Evolutionary conservation across 1,140 invertebrate genomes (phyloP).

Genomic region (Drosophila triauraria): DNA sequence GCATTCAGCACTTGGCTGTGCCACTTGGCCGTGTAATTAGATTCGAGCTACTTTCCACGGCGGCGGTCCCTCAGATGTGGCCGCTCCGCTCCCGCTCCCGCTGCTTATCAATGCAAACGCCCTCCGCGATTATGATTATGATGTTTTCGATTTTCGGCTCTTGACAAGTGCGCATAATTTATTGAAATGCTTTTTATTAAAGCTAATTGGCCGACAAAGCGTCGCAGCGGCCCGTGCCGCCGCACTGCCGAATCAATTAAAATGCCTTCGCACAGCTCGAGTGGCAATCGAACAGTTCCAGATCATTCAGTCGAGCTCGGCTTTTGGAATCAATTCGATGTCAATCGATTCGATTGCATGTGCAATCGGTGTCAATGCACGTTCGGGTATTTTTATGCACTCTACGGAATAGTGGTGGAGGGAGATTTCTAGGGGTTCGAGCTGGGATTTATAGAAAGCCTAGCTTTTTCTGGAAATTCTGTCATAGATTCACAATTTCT

Average conservation of each 20-base stretch:
- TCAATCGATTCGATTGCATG: conserved; percentile 42
- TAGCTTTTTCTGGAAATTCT: too few species aligned
- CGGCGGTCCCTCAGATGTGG: conserved; percentile 59
- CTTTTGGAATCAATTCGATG: conserved; percentile 46
- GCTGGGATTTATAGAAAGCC: background rate
- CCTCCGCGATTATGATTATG: conserved; percentile 40
- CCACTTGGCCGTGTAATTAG: conserved; percentile 72
- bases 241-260: conserved; percentile 49
- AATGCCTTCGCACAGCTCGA: conserved; percentile 66
- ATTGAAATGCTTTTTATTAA: conserved; percentile 78
- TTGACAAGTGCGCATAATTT: conserved; percentile 60
- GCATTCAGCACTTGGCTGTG: conserved; percentile 17
- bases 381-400: conserved; percentile 54
- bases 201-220: conserved; percentile 75
- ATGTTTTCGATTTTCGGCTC: conserved; percentile 26
- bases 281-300: conserved; percentile 57
- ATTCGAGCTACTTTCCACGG: conserved; percentile 72
- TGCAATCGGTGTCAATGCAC: conserved; percentile 66
- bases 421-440: background rate
- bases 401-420: conserved; percentile 6
- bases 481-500: too few species aligned
- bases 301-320: conserved; percentile 53
- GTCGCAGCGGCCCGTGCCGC: conserved; percentile 52
- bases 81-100: conserved; percentile 12
- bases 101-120: conserved; percentile 72